Evolutionary conservation across 1,140 invertebrate species (phyloP).

Genomic region (Gryllus bimaculatus): DNA sequence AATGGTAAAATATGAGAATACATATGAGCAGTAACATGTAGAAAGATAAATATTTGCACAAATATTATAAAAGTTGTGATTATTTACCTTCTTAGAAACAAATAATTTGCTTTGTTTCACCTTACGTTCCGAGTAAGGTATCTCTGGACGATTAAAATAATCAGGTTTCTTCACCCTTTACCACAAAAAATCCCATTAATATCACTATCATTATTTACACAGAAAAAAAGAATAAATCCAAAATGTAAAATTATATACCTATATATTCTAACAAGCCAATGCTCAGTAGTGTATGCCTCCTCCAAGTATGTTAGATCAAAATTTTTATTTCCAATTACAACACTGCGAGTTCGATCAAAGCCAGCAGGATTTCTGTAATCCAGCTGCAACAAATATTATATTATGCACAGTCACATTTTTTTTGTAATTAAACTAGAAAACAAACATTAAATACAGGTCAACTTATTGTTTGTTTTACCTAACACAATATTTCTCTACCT

Average conservation of each 20-base stretch:
- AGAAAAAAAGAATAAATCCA: too few species aligned
- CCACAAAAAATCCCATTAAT: too few species aligned
- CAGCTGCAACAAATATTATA: slow-evolving; percentile 37
- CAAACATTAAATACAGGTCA: too few species aligned
- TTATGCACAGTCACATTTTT: too few species aligned
- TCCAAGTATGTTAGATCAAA: slow-evolving; percentile 93
- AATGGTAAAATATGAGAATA: slow-evolving; percentile 33
- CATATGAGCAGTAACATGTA: neutral
- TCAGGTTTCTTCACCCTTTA: slow-evolving; percentile 74
- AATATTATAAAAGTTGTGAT: neutral
- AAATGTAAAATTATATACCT: too few species aligned
- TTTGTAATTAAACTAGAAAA: too few species aligned
- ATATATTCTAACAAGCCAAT: slow-evolving; percentile 98
- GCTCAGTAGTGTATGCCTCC: slow-evolving; percentile 97
- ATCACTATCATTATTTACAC: too few species aligned
- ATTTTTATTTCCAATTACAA: slow-evolving; percentile 95
- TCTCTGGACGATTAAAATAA: slow-evolving; percentile 77
- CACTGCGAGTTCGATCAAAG: slow-evolving; percentile 89
- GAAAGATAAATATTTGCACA: neutral
- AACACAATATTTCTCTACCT: too few species aligned
- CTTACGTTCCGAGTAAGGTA: slow-evolving; percentile 59
- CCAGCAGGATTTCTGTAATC: slow-evolving; percentile 76
- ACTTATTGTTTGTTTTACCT: too few species aligned
- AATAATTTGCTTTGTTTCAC: slow-evolving; percentile 53
- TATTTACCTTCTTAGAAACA: slow-evolving; percentile 69